Evolutionary conservation across 2,888 invertebrate genomes (phyloP).

Genomic region (Xylota sylvarum): DNA sequence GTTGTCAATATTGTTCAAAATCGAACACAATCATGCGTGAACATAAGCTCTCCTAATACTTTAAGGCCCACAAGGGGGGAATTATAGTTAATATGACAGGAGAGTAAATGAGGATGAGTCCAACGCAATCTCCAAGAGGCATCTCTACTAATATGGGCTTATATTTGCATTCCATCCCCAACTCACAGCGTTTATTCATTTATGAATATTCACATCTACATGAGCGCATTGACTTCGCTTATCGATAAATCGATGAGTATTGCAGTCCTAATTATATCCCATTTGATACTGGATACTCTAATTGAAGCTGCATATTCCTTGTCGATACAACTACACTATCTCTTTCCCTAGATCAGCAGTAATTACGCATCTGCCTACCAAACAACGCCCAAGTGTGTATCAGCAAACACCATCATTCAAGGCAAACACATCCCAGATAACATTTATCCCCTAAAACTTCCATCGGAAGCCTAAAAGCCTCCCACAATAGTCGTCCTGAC

Average conservation of each 20-base stretch:
- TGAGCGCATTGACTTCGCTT: background rate
- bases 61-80: background rate
- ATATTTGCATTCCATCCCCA: background rate
- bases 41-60: background rate
- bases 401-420: conserved; percentile 36
- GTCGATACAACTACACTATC: background rate
- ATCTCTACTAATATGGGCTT: background rate
- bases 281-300: background rate
- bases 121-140: background rate
- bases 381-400: conserved; percentile 19
- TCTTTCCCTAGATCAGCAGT: conserved; percentile 1
- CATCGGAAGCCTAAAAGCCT: conserved; percentile 51
- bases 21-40: background rate
- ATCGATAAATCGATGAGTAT: background rate
- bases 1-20: background rate
- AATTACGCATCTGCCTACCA: conserved; percentile 18
- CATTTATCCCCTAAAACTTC: conserved; percentile 20
- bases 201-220: background rate
- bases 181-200: background rate
- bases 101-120: background rate
- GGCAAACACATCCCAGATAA: conserved; percentile 35
- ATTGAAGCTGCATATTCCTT: background rate
- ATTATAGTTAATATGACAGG: background rate
- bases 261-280: conserved; percentile 1
- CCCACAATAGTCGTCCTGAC: conserved; percentile 56